A percentile compares a stretch with the other conserved stretches of the same genome.
Evolutionary conservation across 2,797 vertebrate genomes (phyloP).

Genomic region (Brotogeris chrysoptera): DNA sequence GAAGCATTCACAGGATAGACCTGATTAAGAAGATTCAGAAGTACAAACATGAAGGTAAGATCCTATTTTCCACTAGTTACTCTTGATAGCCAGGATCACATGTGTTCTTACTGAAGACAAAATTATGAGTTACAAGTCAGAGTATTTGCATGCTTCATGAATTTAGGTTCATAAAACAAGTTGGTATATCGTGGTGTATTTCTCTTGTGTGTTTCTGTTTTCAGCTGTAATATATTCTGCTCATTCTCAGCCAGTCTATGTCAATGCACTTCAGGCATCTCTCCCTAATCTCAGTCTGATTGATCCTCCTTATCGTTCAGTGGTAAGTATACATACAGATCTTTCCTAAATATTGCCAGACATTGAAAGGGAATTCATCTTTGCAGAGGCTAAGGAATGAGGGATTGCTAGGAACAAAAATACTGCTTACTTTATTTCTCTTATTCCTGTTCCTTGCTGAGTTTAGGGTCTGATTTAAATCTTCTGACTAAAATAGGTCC

Average conservation of each 20-base stretch:
- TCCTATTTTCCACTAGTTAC: neutral
- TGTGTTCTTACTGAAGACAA: neutral
- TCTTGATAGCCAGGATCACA: neutral
- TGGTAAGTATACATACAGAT: conserved; percentile 66
- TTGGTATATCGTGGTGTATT: neutral
- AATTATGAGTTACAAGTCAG: neutral
- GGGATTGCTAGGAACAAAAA: neutral
- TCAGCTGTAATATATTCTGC: conserved; percentile 6
- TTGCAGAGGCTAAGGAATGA: neutral
- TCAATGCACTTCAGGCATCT: conserved; percentile 63
- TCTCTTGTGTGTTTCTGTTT: conserved; percentile 51
- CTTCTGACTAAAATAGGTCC: neutral
- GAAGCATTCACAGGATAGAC: conserved; percentile 82
- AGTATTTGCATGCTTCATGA: neutral
- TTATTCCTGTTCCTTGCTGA: neutral
- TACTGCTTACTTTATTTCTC: neutral
- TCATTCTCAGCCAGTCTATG: conserved; percentile 31
- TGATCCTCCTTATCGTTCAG: conserved; percentile 56
- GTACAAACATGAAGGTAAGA: conserved; percentile 82
- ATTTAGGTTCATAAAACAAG: neutral
- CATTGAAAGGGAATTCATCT: neutral
- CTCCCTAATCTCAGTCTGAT: conserved; percentile 65
- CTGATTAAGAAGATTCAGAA: conserved; percentile 82
- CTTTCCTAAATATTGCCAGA: neutral
- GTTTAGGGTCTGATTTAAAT: neutral